Percentiles rank a stretch among this genome's conserved stretches.
phyloP scores from a whole-genome alignment of 2,888 invertebrate genomes.

The Campoplex capitator region DNA sequence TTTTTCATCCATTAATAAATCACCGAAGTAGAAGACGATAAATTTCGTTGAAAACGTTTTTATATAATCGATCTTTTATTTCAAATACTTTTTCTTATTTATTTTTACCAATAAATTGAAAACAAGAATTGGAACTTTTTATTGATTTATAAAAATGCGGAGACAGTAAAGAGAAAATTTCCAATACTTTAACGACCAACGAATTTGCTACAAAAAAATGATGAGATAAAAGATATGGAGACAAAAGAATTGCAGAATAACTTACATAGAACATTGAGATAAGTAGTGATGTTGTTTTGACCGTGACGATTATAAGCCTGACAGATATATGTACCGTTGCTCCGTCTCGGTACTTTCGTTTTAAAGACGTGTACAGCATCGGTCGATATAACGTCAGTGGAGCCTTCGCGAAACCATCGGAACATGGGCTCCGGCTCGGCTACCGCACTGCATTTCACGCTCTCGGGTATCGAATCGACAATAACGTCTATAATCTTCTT shows the following conservation, averaged over 20 bases:
- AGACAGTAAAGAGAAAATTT: too few relatives aligned
- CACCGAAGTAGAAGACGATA: background rate
- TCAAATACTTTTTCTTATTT: background rate
- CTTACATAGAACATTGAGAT: constrained; percentile 94
- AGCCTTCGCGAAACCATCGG: constrained; percentile 89
- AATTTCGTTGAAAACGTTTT: too few relatives aligned
- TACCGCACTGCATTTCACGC: constrained; percentile 87
- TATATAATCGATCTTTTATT: background rate
- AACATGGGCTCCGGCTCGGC: constrained; percentile 91
- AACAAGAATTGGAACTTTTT: background rate
- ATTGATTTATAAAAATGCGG: background rate
- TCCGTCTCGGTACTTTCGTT: constrained; percentile 89
- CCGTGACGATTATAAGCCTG: constrained; percentile 93
- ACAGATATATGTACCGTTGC: constrained; percentile 92
- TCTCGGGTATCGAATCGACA: constrained; percentile 86
- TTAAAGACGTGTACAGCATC: constrained; percentile 87
- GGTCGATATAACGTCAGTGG: constrained; percentile 85
- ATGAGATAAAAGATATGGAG: background rate
- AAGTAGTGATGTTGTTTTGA: constrained; percentile 88
- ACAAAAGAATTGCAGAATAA: constrained; percentile 71
- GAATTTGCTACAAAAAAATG: too few relatives aligned
- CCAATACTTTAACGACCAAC: too few relatives aligned
- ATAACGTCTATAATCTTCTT: constrained; percentile 85
- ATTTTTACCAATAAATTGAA: background rate
- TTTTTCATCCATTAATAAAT: background rate